Percentiles rank a stretch among this genome's conserved stretches.
phyloP scores from a whole-genome alignment of 2,113 vertebrate species.

The Cnemophilus loriae region DNA sequence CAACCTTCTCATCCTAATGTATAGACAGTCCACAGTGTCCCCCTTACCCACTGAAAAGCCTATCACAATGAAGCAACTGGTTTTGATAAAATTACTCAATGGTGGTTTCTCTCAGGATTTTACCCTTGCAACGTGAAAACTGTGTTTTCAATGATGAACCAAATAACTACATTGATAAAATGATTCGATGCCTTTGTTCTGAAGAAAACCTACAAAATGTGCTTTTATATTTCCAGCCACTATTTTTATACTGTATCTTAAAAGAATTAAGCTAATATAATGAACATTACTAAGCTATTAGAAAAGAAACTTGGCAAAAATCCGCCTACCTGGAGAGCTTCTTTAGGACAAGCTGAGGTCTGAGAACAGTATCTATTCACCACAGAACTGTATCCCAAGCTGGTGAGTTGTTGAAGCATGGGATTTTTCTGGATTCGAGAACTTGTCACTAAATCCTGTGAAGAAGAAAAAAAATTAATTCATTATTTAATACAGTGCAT shows the following conservation, averaged over 20 bases:
- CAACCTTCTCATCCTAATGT: neutral
- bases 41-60: neutral
- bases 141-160: neutral
- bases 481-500: neutral
- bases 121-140: neutral
- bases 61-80: neutral
- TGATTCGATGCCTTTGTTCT: neutral
- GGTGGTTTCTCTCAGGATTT: neutral
- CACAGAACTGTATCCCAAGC: slow-evolving; percentile 79
- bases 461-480: neutral
- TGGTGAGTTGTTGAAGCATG: slow-evolving; percentile 63
- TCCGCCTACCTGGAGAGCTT: slow-evolving; percentile 74
- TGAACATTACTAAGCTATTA: neutral
- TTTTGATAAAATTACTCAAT: neutral
- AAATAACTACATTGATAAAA: neutral
- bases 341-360: slow-evolving; percentile 65
- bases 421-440: slow-evolving; percentile 64
- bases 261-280: neutral
- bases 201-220: neutral
- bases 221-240: neutral
- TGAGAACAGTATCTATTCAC: slow-evolving; percentile 74
- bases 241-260: neutral
- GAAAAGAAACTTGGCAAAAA: neutral
- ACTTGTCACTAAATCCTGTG: slow-evolving; percentile 74
- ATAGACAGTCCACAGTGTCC: neutral